These are phyloP conservation scores for Gulo gulo DNA, from an alignment of 2,113 vertebrate genomes.

Conservation along the genomic window DNA sequence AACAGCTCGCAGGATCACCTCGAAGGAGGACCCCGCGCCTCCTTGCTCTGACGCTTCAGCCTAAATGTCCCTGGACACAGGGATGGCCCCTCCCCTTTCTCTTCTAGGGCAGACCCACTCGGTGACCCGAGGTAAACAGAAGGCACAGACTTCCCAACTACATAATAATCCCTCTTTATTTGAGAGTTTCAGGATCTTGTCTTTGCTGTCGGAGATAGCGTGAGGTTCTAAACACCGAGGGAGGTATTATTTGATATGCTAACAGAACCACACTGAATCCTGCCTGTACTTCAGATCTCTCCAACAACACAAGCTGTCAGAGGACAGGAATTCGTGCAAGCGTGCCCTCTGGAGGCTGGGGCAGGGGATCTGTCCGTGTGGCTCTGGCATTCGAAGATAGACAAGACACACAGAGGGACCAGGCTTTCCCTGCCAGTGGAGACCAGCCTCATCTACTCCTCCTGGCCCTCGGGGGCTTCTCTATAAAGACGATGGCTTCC, in stretches of 20 bases:
- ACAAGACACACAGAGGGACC: background rate
- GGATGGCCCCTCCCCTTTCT: background rate
- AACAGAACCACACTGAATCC: conserved; percentile 6
- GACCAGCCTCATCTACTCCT: background rate
- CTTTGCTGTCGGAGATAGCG: background rate
- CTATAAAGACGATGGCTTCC: background rate
- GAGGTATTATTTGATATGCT: background rate
- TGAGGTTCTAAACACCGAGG: background rate
- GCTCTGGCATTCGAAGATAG: background rate
- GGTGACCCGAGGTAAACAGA: background rate
- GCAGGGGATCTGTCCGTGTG: too few species aligned
- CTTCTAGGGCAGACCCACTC: background rate
- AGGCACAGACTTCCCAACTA: background rate
- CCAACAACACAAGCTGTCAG: background rate
- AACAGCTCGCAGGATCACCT: background rate
- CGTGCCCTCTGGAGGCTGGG: background rate
- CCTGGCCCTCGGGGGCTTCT: background rate
- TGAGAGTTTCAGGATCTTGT: background rate
- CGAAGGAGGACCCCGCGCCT: too few species aligned
- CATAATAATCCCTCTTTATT: background rate
- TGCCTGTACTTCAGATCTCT: background rate
- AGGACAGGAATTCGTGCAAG: background rate
- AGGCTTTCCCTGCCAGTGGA: background rate
- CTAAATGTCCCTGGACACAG: background rate
- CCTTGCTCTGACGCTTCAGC: background rate